Percentiles rank a stretch among this genome's conserved stretches.
Evolutionary conservation across 2,113 vertebrate genomes (phyloP).

Genomic region (Leptodactylus fuscus): DNA sequence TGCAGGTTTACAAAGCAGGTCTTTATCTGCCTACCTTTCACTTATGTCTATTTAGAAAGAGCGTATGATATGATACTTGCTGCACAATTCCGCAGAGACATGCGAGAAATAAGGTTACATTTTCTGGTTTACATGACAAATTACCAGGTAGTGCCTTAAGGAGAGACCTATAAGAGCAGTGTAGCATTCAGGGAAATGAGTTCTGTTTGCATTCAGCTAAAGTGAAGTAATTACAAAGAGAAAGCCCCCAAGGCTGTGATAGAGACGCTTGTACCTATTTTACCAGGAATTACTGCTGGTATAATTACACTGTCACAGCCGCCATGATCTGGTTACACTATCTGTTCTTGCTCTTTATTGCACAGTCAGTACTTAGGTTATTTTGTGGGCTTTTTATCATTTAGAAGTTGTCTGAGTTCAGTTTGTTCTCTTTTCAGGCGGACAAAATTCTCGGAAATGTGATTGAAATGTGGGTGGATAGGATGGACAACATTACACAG

Average conservation of each 20-base stretch:
- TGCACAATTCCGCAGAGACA: not conserved
- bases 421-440: slow-evolving; percentile 71
- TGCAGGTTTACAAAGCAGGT: too few species aligned
- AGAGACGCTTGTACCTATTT: slow-evolving; percentile 15
- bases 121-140: slow-evolving; percentile 38
- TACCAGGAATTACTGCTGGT: slow-evolving; percentile 14
- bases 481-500: slow-evolving; percentile 98
- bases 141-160: slow-evolving; percentile 1
- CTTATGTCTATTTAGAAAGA: too few species aligned
- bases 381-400: too few species aligned
- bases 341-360: slow-evolving; percentile 11
- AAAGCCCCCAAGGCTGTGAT: slow-evolving; percentile 6
- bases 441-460: slow-evolving; percentile 88
- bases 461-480: slow-evolving; percentile 99
- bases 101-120: slow-evolving; percentile 26
- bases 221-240: slow-evolving; percentile 8
- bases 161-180: slow-evolving; percentile 5
- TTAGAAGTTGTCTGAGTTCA: not conserved
- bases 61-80: slow-evolving; percentile 21
- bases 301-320: not conserved
- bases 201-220: slow-evolving; percentile 23
- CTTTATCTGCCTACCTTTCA: too few species aligned
- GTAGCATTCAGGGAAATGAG: slow-evolving; percentile 31
- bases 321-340: not conserved
- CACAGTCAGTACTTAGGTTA: too few species aligned